Conservation (phyloP, 2,797 vertebrate genomes). For the Sebastes minor region DNA sequence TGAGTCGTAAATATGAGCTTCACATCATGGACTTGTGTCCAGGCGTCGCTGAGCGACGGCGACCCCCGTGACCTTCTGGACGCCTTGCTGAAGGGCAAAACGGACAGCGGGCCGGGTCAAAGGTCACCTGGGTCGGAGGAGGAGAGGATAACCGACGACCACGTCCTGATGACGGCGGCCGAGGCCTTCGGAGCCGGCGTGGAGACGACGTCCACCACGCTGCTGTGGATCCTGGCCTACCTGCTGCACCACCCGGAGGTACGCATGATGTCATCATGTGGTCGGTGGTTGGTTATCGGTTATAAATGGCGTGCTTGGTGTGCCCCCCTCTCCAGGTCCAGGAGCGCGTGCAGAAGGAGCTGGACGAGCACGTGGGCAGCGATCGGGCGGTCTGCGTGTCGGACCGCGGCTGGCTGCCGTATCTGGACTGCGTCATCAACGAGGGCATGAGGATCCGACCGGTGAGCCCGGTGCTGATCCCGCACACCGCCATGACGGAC, state of each 20-base stretch:
- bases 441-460: slow-evolving; percentile 86
- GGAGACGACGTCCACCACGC: slow-evolving; percentile 83
- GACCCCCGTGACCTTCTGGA: slow-evolving; percentile 83
- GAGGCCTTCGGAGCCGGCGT: slow-evolving; percentile 86
- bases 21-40: neutral
- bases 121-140: slow-evolving; percentile 18
- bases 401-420: slow-evolving; percentile 75
- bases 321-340: slow-evolving; percentile 71
- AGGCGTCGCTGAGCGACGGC: slow-evolving; percentile 65
- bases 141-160: slow-evolving; percentile 78
- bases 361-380: slow-evolving; percentile 78
- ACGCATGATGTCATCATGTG: too few relatives aligned
- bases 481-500: slow-evolving; percentile 80
- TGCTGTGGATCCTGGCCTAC: slow-evolving; percentile 84
- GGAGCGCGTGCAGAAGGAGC: slow-evolving; percentile 76
- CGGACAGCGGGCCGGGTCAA: neutral
- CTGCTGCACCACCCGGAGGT: slow-evolving; percentile 82
- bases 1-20: too few relatives aligned
- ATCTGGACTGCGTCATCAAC: slow-evolving; percentile 81
- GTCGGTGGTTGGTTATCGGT: too few relatives aligned
- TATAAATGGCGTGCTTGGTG: too few relatives aligned
- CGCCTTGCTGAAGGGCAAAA: slow-evolving; percentile 78
- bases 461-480: slow-evolving; percentile 83
- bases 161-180: slow-evolving; percentile 83
- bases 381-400: slow-evolving; percentile 63